A percentile compares a stretch with the other conserved stretches of the same genome.
These are phyloP conservation scores for Spialia ferax DNA, from an alignment of 2,888 invertebrate genomes.

Conservation along the genomic window DNA sequence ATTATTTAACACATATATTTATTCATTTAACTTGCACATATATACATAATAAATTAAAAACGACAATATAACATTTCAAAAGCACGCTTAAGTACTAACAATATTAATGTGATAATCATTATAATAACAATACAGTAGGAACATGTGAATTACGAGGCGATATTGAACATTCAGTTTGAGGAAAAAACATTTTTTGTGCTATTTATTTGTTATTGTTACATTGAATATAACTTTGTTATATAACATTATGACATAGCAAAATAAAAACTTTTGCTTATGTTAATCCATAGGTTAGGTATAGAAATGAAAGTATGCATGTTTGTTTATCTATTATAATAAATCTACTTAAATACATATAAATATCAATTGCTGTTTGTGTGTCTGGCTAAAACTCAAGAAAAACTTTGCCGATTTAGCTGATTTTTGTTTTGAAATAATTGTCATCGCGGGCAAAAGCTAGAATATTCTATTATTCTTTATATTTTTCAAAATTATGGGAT, in stretches of 20 bases:
- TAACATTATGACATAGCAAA: too few species aligned
- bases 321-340: too few species aligned
- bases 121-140: conserved; percentile 19
- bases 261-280: background rate
- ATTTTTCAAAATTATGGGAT: too few species aligned
- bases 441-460: too few species aligned
- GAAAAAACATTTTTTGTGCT: background rate
- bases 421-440: too few species aligned
- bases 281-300: background rate
- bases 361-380: too few species aligned
- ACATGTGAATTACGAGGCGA: background rate
- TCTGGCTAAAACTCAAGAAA: too few species aligned
- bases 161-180: background rate
- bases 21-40: background rate
- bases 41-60: conserved; percentile 33
- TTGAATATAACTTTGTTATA: conserved; percentile 7
- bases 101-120: background rate
- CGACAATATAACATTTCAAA: conserved; percentile 19
- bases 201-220: background rate
- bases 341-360: too few species aligned
- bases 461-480: too few species aligned
- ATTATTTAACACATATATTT: too few species aligned
- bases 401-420: too few species aligned
- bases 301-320: background rate
- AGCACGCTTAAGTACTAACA: conserved; percentile 27